Percentiles rank a stretch among this genome's conserved stretches.
Evolutionary conservation across 2,797 vertebrate genomes (phyloP).

Genomic region (Melopsittacus undulatus): DNA sequence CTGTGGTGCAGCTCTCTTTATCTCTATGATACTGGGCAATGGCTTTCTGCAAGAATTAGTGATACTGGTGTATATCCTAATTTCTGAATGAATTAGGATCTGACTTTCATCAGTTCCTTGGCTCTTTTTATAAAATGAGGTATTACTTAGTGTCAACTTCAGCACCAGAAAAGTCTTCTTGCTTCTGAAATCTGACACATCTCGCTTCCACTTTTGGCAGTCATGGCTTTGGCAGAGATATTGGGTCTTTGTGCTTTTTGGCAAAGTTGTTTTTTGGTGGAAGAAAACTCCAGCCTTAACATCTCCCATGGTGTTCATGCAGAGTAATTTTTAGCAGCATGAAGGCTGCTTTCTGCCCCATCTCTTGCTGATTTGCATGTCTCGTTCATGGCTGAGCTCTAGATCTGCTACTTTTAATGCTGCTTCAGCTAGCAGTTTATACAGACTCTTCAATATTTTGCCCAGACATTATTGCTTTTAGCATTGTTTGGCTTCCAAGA

Average conservation of each 20-base stretch:
- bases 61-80: background rate
- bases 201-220: background rate
- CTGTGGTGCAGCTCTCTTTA: background rate
- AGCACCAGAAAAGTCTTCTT: background rate
- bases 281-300: background rate
- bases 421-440: background rate
- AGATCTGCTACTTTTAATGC: background rate
- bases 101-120: background rate
- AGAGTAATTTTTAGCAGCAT: background rate
- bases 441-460: background rate
- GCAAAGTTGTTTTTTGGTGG: fast-evolving
- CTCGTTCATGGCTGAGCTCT: background rate
- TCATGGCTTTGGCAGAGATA: background rate
- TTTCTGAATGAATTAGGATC: background rate
- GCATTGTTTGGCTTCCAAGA: background rate
- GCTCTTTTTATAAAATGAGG: background rate
- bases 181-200: background rate
- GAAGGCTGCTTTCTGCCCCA: background rate
- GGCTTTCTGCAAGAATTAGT: background rate
- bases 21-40: background rate
- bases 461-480: background rate
- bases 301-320: background rate
- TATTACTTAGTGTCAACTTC: background rate
- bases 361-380: background rate
- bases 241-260: background rate